Evolutionary conservation across 2,113 vertebrate genomes (phyloP).

Genomic region (Chelonoidis abingdonii): DNA sequence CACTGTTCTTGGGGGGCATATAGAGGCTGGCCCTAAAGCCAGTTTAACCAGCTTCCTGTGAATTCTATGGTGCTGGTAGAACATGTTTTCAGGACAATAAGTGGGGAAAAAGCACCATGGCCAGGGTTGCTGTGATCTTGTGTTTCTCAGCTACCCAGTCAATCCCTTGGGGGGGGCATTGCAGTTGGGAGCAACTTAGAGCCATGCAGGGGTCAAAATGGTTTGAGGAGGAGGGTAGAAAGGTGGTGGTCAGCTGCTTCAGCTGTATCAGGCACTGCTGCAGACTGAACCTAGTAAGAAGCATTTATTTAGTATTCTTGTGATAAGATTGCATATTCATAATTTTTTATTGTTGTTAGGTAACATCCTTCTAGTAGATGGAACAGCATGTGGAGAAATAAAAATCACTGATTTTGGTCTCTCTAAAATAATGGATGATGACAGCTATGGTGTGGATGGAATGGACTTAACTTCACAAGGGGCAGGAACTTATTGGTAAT

Average conservation of each 20-base stretch:
- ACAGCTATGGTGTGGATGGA: conserved; percentile 98
- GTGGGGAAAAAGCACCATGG: background rate
- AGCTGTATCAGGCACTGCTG: background rate
- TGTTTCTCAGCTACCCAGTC: background rate
- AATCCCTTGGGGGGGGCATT: background rate
- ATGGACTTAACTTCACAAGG: conserved; percentile 99
- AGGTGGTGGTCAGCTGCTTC: background rate
- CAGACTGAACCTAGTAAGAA: background rate
- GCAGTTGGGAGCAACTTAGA: background rate
- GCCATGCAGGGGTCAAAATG: background rate
- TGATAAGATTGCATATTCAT: background rate
- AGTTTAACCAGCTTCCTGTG: background rate
- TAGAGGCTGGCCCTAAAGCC: background rate
- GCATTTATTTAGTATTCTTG: background rate
- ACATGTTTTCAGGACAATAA: background rate
- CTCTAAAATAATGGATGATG: conserved; percentile 99
- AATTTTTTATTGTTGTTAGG: conserved; percentile 74
- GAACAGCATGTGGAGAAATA: conserved; percentile 98
- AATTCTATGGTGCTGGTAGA: background rate
- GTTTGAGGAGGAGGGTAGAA: background rate
- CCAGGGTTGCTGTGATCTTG: background rate
- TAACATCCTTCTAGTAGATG: conserved; percentile 98
- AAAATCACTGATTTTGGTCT: conserved; percentile 99
- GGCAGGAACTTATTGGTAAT: conserved; percentile 98
- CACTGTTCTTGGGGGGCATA: background rate